A percentile compares a stretch with the other conserved stretches of the same genome.
Conservation (phyloP, 2,888 invertebrate species). For the Hemithea aestivaria region DNA sequence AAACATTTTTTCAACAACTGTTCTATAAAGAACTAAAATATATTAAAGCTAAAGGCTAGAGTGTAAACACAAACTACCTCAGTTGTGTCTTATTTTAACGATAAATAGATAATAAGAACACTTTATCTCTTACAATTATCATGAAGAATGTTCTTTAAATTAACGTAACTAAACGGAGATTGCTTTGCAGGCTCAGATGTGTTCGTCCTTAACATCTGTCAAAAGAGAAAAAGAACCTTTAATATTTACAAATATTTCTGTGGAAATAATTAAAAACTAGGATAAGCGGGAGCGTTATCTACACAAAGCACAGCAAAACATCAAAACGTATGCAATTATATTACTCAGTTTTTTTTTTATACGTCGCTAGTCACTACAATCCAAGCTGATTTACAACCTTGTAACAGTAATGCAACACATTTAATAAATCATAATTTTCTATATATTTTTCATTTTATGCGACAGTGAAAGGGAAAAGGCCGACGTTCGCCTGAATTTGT, state of each 20-base stretch:
- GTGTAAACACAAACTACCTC: slow-evolving; percentile 1
- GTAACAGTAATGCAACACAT: too few relatives aligned
- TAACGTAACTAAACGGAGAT: slow-evolving; percentile 43
- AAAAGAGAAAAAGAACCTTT: slow-evolving; percentile 79
- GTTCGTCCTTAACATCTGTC: slow-evolving; percentile 87
- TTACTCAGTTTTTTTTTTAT: not conserved
- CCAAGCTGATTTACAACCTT: too few relatives aligned
- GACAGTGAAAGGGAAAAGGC: too few relatives aligned
- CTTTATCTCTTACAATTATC: slow-evolving; percentile 62
- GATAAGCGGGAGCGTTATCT: slow-evolving; percentile 22
- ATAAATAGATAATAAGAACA: slow-evolving; percentile 63
- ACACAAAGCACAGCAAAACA: slow-evolving; percentile 23
- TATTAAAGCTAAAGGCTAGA: too few relatives aligned
- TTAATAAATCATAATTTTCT: too few relatives aligned
- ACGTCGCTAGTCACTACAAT: too few relatives aligned
- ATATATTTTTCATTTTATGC: too few relatives aligned
- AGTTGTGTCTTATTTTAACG: slow-evolving; percentile 33
- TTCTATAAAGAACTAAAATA: too few relatives aligned
- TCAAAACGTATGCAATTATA: slow-evolving; percentile 16
- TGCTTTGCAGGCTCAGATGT: slow-evolving; percentile 79
- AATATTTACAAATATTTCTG: slow-evolving; percentile 23
- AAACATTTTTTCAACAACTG: too few relatives aligned
- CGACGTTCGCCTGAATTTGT: too few relatives aligned
- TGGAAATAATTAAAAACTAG: slow-evolving; percentile 13
- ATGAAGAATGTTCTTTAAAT: slow-evolving; percentile 28